Evolutionary conservation across 2,797 vertebrate species (phyloP).

Genomic region (Lagodon rhomboides): DNA sequence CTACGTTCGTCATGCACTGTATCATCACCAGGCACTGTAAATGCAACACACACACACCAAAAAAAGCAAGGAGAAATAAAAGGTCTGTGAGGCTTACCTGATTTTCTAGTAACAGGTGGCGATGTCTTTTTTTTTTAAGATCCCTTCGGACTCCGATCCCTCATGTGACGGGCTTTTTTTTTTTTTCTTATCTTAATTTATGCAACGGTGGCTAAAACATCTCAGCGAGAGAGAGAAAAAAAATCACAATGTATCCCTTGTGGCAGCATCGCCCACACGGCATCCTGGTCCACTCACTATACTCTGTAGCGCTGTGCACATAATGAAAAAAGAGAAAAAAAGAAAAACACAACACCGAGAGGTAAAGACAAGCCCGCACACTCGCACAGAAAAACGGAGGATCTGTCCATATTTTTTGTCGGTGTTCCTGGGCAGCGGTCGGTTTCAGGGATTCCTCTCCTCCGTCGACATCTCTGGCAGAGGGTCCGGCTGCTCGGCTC

Average conservation of each 20-base stretch:
- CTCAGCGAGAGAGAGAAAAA: constrained; percentile 42
- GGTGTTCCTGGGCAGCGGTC: constrained; percentile 66
- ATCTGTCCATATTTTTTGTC: constrained; percentile 67
- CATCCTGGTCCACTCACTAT: constrained; percentile 80
- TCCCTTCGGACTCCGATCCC: constrained; percentile 67
- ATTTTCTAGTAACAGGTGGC: constrained; percentile 86
- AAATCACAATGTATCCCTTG: constrained; percentile 83
- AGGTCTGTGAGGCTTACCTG: constrained; percentile 79
- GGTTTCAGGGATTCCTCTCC: constrained; percentile 72
- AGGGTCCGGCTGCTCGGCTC: constrained; percentile 69
- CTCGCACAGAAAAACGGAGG: constrained; percentile 49
- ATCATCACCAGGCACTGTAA: constrained; percentile 15
- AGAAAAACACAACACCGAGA: constrained; percentile 21
- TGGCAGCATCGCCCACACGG: constrained; percentile 84
- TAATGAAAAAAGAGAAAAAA: too few relatives aligned
- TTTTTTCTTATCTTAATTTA: constrained; percentile 66
- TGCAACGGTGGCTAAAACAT: constrained; percentile 76
- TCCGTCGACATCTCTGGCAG: constrained; percentile 78
- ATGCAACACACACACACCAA: too few relatives aligned
- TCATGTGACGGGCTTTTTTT: constrained; percentile 40
- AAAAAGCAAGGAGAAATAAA: constrained; percentile 1
- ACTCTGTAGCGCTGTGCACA: constrained; percentile 64
- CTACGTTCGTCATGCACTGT: constrained; percentile 43
- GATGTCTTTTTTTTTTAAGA: constrained; percentile 69
- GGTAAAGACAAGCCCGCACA: constrained; percentile 61